These are phyloP conservation scores for Lasioglossum baleicum DNA, from an alignment of 1,140 invertebrate species.

Conservation along the genomic window DNA sequence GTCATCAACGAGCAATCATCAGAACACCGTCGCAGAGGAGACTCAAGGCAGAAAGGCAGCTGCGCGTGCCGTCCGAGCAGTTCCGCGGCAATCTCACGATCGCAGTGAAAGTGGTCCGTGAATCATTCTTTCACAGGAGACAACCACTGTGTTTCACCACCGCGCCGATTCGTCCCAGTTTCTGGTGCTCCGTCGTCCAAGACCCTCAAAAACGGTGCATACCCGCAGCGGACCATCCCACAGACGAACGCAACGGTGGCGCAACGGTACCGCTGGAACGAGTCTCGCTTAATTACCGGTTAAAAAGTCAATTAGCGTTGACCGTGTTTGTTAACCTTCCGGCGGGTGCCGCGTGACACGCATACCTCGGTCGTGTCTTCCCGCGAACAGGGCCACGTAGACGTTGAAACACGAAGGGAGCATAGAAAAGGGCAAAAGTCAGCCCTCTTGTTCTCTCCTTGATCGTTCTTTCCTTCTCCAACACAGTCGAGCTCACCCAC, in stretches of 20 bases:
- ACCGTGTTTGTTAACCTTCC: slow-evolving; percentile 68
- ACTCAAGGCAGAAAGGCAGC: neutral
- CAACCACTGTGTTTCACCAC: neutral
- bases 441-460: neutral
- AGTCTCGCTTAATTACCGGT: slow-evolving; percentile 64
- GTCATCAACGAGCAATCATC: no score
- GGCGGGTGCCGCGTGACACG: slow-evolving; percentile 50
- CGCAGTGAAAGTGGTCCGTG: slow-evolving; percentile 19
- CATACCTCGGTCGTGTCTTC: slow-evolving; percentile 35
- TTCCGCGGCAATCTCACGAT: neutral
- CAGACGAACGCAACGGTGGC: no score
- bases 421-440: slow-evolving; percentile 44
- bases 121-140: slow-evolving; percentile 8
- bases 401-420: neutral
- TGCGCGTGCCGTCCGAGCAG: neutral
- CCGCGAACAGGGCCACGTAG: neutral
- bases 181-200: neutral
- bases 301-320: slow-evolving; percentile 71
- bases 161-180: slow-evolving; percentile 13
- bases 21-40: neutral
- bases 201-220: slow-evolving; percentile 30
- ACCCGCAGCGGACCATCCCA: neutral
- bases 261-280: slow-evolving; percentile 24
- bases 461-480: neutral
- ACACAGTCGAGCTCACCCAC: slow-evolving; percentile 42